Evolutionary conservation across 2,113 vertebrate species (phyloP).

Genomic region (Cynocephalus volans): DNA sequence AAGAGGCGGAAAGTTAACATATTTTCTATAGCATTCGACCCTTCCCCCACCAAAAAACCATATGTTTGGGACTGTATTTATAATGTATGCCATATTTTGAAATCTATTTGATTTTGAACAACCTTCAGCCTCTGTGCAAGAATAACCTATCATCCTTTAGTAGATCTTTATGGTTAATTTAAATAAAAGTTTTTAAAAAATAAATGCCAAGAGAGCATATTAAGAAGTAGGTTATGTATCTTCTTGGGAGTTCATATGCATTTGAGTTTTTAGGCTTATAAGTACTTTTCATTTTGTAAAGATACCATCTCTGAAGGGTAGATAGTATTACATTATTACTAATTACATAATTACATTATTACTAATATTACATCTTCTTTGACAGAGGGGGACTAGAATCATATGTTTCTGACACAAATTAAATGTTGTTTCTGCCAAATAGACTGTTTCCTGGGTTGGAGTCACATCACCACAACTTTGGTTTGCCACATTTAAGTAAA

Average conservation of each 20-base stretch:
- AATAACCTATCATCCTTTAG: slow-evolving; percentile 46
- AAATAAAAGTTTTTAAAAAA: slow-evolving; percentile 8
- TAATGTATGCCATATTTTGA: slow-evolving; percentile 34
- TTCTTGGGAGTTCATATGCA: neutral
- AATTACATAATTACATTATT: too few species aligned
- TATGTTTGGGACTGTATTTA: slow-evolving; percentile 51
- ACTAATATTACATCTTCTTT: slow-evolving; percentile 3
- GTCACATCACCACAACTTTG: slow-evolving; percentile 26
- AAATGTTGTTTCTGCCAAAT: slow-evolving; percentile 36
- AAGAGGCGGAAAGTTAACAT: slow-evolving; percentile 16
- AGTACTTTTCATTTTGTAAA: slow-evolving; percentile 41
- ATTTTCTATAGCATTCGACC: slow-evolving; percentile 29
- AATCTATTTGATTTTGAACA: slow-evolving; percentile 52
- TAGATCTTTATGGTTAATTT: neutral
- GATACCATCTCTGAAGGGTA: neutral
- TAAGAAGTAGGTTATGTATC: neutral
- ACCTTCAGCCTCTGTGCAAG: neutral
- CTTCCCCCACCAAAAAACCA: neutral
- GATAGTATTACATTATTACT: neutral
- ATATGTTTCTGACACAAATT: slow-evolving; percentile 12
- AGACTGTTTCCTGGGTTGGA: neutral
- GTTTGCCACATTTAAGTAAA: slow-evolving; percentile 45
- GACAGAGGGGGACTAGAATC: neutral
- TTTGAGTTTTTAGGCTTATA: neutral
- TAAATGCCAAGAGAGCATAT: neutral